Base-by-base conservation (phyloP, 2,888 invertebrate genomes). In the Rambutsinella grinnellia region DNA sequence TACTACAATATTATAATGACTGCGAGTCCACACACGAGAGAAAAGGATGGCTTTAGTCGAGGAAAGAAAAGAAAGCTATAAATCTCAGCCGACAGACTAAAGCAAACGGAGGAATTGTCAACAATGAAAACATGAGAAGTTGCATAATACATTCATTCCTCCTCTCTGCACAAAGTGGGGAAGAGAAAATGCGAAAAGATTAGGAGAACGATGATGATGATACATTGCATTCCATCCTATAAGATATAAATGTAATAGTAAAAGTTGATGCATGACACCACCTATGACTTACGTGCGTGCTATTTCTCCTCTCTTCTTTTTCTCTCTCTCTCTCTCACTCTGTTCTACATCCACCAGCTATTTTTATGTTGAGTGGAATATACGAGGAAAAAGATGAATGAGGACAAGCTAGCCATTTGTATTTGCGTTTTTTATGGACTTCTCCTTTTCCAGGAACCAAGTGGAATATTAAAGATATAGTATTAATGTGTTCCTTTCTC, bases 111-210 rank as follows among this genome's bases (percentile, higher is more conserved):
- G 61, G 26, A 69, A 57, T 71, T 63, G 71, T 63, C 71, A 57
- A 71, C 63, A 71, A 71, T 71, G 71, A 71, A n/a, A 63, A 63
- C 63, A 71, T 71, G 71, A 71, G 63, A 67, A 70, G 69, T 54
- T 62, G 62, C 69, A 70, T 70, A 70, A 70, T 62, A 70, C 69
- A 62, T 76, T 76, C 63, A 63, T 71, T 57, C 53, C 44, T 68
- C 57, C 27, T 65, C n/a, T n/a, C n/a, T n/a, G n/a, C n/a, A n/a
- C n/a, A n/a, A n/a, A n/a, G n/a, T n/a, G n/a, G n/a, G n/a, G n/a
- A n/a, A n/a, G n/a, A n/a, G n/a, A n/a, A n/a, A n/a, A n/a, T n/a
- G n/a, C n/a, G n/a, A n/a, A n/a, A n/a, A n/a, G n/a, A n/a, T n/a
- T n/a, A n/a, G n/a, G n/a, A n/a, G n/a, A n/a, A n/a, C n/a, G n/a